Evolutionary conservation across 2,113 vertebrate species (phyloP).

Genomic region (Pygoscelis antarcticus): DNA sequence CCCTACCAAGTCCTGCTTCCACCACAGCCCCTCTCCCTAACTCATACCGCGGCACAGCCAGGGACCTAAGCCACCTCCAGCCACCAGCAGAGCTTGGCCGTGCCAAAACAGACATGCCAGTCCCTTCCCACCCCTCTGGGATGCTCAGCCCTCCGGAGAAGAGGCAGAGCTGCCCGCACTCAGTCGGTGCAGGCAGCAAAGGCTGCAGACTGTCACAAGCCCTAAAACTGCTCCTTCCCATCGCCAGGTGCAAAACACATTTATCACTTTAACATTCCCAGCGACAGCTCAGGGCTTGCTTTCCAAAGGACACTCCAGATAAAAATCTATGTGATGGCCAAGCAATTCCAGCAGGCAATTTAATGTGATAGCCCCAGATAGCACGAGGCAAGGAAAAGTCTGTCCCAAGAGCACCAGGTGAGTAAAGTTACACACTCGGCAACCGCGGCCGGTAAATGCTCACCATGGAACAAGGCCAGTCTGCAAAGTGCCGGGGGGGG

Average conservation of each 20-base stretch:
- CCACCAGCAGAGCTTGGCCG: background rate
- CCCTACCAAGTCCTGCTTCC: background rate
- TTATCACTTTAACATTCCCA: background rate
- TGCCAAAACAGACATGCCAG: rapidly evolving
- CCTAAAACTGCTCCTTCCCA: background rate
- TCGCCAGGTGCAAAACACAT: background rate
- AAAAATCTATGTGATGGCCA: background rate
- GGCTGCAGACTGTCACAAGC: background rate
- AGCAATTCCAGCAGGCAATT: background rate
- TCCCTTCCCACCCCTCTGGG: background rate
- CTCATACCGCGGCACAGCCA: background rate
- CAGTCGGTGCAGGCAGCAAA: rapidly evolving
- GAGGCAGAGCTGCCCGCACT: rapidly evolving
- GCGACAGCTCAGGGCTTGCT: background rate
- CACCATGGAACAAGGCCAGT: background rate
- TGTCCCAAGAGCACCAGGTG: background rate
- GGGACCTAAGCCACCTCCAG: background rate
- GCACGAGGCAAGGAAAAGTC: background rate
- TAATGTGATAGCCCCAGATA: background rate
- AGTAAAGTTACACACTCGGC: background rate
- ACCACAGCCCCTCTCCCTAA: background rate
- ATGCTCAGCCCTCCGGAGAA: background rate
- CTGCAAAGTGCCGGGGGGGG: rapidly evolving
- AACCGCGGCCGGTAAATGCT: rapidly evolving
- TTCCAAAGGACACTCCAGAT: background rate